phyloP scores from a whole-genome alignment of 2,797 vertebrate genomes.

The Sphenodon punctatus region DNA sequence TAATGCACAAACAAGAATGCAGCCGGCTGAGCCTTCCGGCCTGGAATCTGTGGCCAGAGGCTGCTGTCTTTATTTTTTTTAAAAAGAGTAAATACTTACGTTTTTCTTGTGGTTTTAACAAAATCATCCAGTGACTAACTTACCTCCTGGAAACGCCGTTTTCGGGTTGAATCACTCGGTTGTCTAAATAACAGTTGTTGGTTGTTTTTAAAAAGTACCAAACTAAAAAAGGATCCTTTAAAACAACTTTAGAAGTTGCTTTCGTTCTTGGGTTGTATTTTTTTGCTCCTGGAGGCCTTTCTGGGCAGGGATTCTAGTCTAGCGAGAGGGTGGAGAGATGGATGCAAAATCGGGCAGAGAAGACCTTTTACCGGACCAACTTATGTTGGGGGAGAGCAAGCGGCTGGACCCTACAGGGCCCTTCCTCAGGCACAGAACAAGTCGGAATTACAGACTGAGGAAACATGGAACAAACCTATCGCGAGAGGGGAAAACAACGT shows the following conservation, averaged over 20 bases:
- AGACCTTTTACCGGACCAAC: too few relatives aligned
- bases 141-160: background rate
- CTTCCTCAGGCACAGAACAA: too few relatives aligned
- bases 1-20: background rate
- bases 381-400: too few relatives aligned
- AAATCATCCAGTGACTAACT: background rate
- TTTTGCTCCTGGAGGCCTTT: background rate
- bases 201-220: background rate
- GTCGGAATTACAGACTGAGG: too few relatives aligned
- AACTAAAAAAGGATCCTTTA: background rate
- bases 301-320: too few relatives aligned
- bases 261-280: too few relatives aligned
- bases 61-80: background rate
- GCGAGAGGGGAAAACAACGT: too few relatives aligned
- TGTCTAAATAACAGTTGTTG: background rate
- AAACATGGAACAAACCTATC: too few relatives aligned
- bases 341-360: too few relatives aligned
- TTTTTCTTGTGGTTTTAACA: background rate
- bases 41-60: background rate
- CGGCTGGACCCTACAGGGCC: too few relatives aligned
- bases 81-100: background rate
- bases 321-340: too few relatives aligned
- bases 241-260: background rate
- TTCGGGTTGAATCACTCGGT: background rate
- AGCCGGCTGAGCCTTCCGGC: background rate